Evolutionary conservation across 2,113 vertebrate genomes (phyloP), one percentile per base, ranked within the genome.

Genomic region (Microcebus jonahi): DNA sequence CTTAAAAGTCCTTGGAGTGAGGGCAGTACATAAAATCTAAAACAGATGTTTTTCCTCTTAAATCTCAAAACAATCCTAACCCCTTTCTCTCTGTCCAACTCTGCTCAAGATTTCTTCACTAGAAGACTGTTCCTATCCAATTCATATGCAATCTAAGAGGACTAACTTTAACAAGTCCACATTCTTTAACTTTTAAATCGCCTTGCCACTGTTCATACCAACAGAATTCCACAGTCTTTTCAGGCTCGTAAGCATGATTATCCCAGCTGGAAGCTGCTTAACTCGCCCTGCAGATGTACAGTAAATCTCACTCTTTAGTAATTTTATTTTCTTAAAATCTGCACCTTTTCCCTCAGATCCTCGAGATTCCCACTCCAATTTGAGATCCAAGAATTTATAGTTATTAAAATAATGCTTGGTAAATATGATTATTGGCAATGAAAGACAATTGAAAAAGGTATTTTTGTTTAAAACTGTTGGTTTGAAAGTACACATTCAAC

Each of bases 11-110:
- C 61, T 92, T 75, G 65, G 21, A 92, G 50, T 57, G 29, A 91
- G 63, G 29, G 63, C 25, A 71, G 77, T 42, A 20, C 59, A 88
- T 68, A 53, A 94, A 88, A 98, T 94, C 18, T 94, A 96, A 95
- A 77, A 7, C 81, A 90, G 63, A 93, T 96, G 77, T 42, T 63
- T 95, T 94, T 91, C n/a, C 42, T 57, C 39, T 88, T 92, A 91
- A 91, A 93, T 91, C 82, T 89, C 45, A 92, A 95, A 96, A 85
- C 42, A 92, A 15, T 70, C 31, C 70, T 76, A 92, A 88, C 1
- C 29, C 36, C 21, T 50, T 85, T 76, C 59, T 81, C 27, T 42
- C 53, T 34, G 86, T 39, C 31, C 50, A 94, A 84, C 42, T 87
- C 63, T 96, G 88, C 57, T 88, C 71, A 91, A 53, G 59, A 79